These are phyloP conservation scores for Apaloderma vittatum DNA, from an alignment of 2,113 vertebrate genomes.

Conservation along the genomic window DNA sequence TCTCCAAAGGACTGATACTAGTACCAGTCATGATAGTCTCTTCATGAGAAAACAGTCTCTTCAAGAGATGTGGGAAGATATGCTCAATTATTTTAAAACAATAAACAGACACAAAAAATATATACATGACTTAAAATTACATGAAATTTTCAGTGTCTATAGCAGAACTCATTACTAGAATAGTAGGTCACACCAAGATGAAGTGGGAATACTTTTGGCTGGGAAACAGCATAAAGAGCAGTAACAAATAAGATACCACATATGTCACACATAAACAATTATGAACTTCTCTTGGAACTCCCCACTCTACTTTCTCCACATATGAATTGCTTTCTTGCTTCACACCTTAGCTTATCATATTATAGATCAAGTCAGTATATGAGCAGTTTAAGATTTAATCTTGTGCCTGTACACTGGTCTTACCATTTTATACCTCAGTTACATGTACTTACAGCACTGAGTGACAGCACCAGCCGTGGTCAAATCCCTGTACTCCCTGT, in stretches of 20 bases:
- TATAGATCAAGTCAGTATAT: not conserved
- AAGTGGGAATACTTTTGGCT: not conserved
- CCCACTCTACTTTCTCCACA: not conserved
- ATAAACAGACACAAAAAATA: not conserved
- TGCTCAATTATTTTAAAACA: not conserved
- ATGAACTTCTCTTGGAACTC: not conserved
- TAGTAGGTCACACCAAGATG: not conserved
- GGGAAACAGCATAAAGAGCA: not conserved
- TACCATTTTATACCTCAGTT: not conserved
- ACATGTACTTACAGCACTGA: constrained; percentile 92
- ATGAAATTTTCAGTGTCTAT: not conserved
- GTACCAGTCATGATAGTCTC: not conserved
- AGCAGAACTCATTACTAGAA: not conserved
- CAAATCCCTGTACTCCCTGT: constrained; percentile 97
- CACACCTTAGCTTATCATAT: not conserved
- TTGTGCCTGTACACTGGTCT: not conserved
- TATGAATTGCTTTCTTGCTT: not conserved
- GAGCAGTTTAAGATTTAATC: not conserved
- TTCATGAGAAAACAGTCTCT: not conserved
- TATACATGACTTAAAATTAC: not conserved
- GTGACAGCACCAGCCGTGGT: constrained; percentile 96
- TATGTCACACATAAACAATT: not conserved
- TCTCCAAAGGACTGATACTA: not conserved
- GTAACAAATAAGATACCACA: not conserved
- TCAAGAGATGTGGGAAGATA: not conserved